Base-by-base conservation (phyloP, 2,797 vertebrate genomes). In the Neosalanx taihuensis region DNA sequence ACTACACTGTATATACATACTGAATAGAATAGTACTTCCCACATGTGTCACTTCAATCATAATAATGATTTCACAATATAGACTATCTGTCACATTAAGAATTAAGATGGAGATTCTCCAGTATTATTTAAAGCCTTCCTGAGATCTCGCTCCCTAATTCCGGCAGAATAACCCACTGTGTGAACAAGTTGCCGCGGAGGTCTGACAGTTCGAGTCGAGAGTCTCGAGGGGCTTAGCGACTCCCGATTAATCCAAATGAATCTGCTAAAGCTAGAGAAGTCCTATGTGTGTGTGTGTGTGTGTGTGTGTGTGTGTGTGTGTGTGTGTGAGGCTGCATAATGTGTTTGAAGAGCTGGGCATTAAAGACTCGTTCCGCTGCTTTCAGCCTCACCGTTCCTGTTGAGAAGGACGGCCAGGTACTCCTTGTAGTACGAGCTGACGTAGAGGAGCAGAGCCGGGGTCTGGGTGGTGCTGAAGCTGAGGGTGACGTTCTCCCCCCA, bases 361-460 rank as follows among this genome's bases (percentile, higher is more conserved):
- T 3, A 46, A 46, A 12, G 26, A 6, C n/a, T 5, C 26, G 1
- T 10, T 6, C 1, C 37, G 12, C 41, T 3, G 41, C 41, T 12
- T 12, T 2, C 26, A 0, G 23, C 87, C 94, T 92, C 82, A 98
- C 97, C 95, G 0, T 97, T 94, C 88, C 85, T 94, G 76, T 92
- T 92, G 61, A 98, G 91, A 74, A 95, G 89, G 71, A 97, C 41
- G 0, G 94, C 95, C 76, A 97, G 89, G 65, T 95, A 95, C 75
- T 97, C 94, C 74, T 90, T 89, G 83, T 92, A 92, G 89, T 92
- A 90, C 23, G 95, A 96, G 82, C 74, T 89, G 35, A 94, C 72
- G 18, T 92, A 93, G 57, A 98, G 90, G 9, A 98, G 90, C 69
- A 97, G 83, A 64, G 92, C 92, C 0, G 96, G 96, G 0, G 91